A percentile compares a stretch with the other conserved stretches of the same genome.
These are phyloP conservation scores for Linnaemya tessellans DNA, from an alignment of 2,888 invertebrate genomes.

Conservation along the genomic window DNA sequence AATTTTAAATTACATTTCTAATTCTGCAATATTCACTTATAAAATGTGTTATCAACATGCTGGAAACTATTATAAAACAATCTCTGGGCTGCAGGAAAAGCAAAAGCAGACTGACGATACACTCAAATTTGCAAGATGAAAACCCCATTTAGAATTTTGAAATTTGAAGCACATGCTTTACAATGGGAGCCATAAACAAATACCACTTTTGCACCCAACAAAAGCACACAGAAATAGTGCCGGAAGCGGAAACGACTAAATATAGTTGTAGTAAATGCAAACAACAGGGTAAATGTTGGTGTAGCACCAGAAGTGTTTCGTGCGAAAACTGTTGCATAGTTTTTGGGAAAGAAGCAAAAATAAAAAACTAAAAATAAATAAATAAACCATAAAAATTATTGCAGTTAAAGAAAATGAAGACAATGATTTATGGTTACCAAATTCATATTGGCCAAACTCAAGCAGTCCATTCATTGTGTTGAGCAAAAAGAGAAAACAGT, in stretches of 20 bases:
- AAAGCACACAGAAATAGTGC: conserved; percentile 46
- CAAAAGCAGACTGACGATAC: background rate
- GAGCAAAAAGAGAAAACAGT: background rate
- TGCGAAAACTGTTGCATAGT: conserved; percentile 64
- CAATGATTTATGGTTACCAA: conserved; percentile 63
- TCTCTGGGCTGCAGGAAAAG: background rate
- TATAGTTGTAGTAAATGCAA: conserved; percentile 38
- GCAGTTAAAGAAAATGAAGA: conserved; percentile 67
- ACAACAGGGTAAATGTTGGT: conserved; percentile 53
- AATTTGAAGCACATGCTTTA: conserved; percentile 54
- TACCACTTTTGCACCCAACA: conserved; percentile 43
- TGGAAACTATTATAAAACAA: conserved; percentile 36
- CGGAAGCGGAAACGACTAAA: conserved; percentile 57
- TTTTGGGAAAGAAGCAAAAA: conserved; percentile 7
- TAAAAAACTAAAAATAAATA: background rate
- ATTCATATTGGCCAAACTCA: conserved; percentile 53
- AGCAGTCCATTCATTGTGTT: conserved; percentile 6
- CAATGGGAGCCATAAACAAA: conserved; percentile 42
- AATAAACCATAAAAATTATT: conserved; percentile 51
- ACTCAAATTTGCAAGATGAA: conserved; percentile 6
- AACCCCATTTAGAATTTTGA: conserved; percentile 35
- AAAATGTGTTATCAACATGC: background rate
- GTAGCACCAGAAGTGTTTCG: conserved; percentile 51
- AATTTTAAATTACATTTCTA: background rate
- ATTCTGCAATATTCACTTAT: background rate